These are phyloP conservation scores for Watsonalla binaria DNA, from an alignment of 2,888 invertebrate species.

Conservation along the genomic window DNA sequence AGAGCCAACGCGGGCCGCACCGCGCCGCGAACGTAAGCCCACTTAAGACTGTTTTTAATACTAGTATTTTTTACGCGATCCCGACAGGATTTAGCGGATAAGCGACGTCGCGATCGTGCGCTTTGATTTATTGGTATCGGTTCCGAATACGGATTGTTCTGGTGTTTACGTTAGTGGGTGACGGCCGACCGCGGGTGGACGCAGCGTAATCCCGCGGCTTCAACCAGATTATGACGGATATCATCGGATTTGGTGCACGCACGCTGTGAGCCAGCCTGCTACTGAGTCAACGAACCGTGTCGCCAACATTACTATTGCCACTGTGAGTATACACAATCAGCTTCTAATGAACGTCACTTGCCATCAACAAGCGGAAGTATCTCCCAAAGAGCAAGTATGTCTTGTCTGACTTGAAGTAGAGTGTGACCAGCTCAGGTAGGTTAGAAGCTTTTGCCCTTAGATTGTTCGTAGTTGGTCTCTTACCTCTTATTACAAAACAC, in stretches of 20 bases:
- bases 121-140: conserved; percentile 78
- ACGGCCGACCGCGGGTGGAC: conserved; percentile 64
- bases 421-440: too few relatives aligned
- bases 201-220: conserved; percentile 69
- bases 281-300: conserved; percentile 39
- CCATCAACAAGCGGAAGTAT: neutral
- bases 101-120: conserved; percentile 73
- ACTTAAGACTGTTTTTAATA: conserved; percentile 86
- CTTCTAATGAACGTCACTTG: neutral
- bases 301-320: conserved; percentile 24
- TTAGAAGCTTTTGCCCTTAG: too few relatives aligned
- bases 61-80: conserved; percentile 82
- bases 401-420: too few relatives aligned
- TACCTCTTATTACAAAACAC: too few relatives aligned
- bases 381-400: too few relatives aligned
- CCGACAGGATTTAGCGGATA: conserved; percentile 78
- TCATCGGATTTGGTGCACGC: conserved; percentile 65
- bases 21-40: conserved; percentile 82
- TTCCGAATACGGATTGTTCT: conserved; percentile 65
- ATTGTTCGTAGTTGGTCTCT: too few relatives aligned
- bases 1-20: conserved; percentile 82
- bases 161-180: conserved; percentile 77
- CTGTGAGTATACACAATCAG: conserved; percentile 44
- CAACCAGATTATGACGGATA: conserved; percentile 74
- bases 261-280: conserved; percentile 52